Conservation (phyloP, 30 jellyfish, hydroid and myxozoan species). For the Euphysa ruthae region DNA sequence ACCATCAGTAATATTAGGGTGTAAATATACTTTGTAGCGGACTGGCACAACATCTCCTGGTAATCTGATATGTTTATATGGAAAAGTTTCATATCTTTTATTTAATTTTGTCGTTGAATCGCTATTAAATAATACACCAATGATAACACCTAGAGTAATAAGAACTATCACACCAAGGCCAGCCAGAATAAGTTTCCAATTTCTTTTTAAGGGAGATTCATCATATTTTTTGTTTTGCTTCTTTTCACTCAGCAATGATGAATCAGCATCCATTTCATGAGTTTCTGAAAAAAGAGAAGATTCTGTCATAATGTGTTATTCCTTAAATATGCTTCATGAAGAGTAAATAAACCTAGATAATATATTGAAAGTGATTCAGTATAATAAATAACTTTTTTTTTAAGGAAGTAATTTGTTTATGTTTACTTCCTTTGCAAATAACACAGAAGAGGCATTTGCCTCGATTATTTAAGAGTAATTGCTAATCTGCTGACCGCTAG, state of each 20-base stretch:
- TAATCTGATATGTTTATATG: conserved; percentile 44
- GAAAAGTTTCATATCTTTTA: conserved; percentile 32
- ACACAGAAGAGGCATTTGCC: no score
- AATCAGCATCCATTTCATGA: conserved; percentile 44
- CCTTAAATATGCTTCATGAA: no score
- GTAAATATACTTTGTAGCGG: conserved; percentile 52
- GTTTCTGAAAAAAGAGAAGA: background rate
- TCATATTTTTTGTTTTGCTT: conserved; percentile 9
- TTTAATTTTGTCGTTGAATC: conserved; percentile 28
- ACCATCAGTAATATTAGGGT: conserved; percentile 79
- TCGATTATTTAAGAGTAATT: no score
- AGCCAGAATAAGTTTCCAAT: conserved; percentile 51
- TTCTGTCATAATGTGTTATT: no score
- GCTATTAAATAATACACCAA: conserved; percentile 68
- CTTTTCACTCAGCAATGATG: conserved; percentile 50
- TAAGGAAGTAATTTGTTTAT: no score
- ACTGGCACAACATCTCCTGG: conserved; percentile 67
- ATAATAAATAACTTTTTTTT: no score
- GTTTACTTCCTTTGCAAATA: no score
- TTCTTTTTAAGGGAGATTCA: conserved; percentile 15
- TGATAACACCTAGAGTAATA: conserved; percentile 62
- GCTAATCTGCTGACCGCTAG: no score
- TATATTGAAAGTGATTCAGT: no score
- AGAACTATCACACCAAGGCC: conserved; percentile 47
- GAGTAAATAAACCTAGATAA: no score